These are phyloP conservation scores for Callocephalon fimbriatum DNA, from an alignment of 2,113 vertebrate species.

Conservation along the genomic window DNA sequence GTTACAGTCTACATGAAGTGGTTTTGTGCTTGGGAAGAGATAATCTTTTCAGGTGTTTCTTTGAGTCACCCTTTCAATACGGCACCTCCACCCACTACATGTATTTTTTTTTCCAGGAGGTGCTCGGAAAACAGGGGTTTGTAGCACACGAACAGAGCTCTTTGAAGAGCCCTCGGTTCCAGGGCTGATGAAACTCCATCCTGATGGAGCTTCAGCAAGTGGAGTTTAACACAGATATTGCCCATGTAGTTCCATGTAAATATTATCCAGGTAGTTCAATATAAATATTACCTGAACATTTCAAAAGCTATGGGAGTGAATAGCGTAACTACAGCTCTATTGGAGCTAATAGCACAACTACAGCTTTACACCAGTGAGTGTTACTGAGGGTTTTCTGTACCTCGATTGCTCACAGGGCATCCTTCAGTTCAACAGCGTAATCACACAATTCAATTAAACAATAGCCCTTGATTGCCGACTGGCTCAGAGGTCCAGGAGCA, in stretches of 20 bases:
- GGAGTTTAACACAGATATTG: neutral
- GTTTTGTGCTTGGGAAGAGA: neutral
- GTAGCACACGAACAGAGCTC: neutral
- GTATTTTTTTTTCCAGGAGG: neutral
- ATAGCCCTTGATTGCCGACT: neutral
- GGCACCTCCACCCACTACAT: neutral
- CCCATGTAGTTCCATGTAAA: rapidly evolving
- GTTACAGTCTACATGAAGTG: neutral
- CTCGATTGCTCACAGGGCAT: neutral
- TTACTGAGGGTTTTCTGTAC: neutral
- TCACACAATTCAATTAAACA: neutral
- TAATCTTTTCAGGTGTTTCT: neutral
- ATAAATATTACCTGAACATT: neutral
- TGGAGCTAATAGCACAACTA: rapidly evolving
- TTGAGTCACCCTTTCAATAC: neutral
- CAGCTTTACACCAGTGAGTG: neutral
- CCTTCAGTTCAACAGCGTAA: rapidly evolving
- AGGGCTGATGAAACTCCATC: neutral
- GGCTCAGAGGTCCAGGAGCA: neutral
- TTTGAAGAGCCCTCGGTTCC: neutral
- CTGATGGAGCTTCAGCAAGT: neutral
- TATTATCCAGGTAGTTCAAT: neutral
- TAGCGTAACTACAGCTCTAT: neutral
- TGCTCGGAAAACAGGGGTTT: neutral
- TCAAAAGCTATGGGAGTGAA: rapidly evolving